Base-by-base conservation (phyloP, 1,140 invertebrate genomes). In the Drosophila sechellia region DNA sequence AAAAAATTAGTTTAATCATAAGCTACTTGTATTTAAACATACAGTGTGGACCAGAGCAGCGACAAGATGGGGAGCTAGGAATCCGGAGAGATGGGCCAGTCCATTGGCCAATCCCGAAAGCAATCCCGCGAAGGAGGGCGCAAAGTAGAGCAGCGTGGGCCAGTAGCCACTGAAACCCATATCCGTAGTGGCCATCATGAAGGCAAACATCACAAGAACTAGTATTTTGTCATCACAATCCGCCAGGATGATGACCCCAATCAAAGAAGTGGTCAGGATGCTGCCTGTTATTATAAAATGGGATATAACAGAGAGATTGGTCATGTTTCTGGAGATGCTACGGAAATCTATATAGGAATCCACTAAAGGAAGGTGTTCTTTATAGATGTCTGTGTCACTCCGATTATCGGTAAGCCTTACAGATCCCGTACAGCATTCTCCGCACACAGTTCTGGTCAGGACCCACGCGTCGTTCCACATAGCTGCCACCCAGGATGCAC, bases 91-190 rank as follows among this genome's bases (percentile, higher is more conserved):
- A 27, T 85, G 85, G 1, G 72, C 84, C 31, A 86, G 13, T 17
- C 78, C 61, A 45, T 92, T 92, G 39, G 90, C 76, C 6, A 90
- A 25, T 1, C 90, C 90, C 1, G 87, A 80, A 5, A 92, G 54
- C 1, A 92, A 46, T 1, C 90, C 90, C 0, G 90, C 76, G 75
- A 80, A 92, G 0, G 90, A 79, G 8, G 90, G 90, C 11, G 87
- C 90, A 42, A 92, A 80, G 35, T 86, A 89, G 6, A 92, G 59
- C 13, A 90, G 53, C 34, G 80, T 90, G 5, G 87, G 79, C 90
- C 90, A 92, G 55, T 92, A 92, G 20, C 55, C 74, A 48, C 77
- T 83, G 45, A 92, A 92, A 27, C 66, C 78, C 49, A 92, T 49
- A 59, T 92, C 90, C 1, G 79, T 66, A 12, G 61, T 50, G 15